A percentile compares a stretch with the other conserved stretches of the same genome.
phyloP scores from a whole-genome alignment of 2,113 vertebrate genomes.

The Anser brachyrhynchus region DNA sequence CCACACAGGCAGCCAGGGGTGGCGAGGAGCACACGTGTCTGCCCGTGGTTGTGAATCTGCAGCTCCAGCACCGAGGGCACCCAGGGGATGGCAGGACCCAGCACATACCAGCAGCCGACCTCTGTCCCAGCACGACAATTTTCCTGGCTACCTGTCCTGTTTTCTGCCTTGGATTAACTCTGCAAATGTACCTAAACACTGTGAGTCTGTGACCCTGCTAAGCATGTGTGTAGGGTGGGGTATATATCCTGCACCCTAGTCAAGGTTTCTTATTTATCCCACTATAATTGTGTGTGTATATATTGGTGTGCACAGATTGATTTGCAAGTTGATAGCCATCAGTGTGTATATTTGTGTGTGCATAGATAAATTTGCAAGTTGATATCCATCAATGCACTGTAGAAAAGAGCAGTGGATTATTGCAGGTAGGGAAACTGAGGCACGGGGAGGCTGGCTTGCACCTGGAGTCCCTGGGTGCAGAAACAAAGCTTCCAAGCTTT shows the following conservation, averaged over 20 bases:
- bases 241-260: background rate
- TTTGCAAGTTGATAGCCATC: background rate
- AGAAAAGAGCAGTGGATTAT: background rate
- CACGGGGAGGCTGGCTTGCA: background rate
- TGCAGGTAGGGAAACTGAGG: background rate
- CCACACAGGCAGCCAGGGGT: background rate
- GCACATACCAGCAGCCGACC: accelerated
- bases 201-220: background rate
- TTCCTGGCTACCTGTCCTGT: background rate
- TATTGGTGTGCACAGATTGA: background rate
- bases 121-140: accelerated
- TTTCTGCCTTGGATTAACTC: background rate
- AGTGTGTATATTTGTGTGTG: accelerated
- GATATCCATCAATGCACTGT: background rate
- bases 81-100: background rate
- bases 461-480: background rate
- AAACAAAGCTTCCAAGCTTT: too few species aligned
- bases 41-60: accelerated
- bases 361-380: background rate
- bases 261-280: background rate
- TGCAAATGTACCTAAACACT: background rate
- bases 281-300: background rate
- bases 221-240: too few species aligned
- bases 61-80: background rate
- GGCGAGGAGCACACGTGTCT: accelerated